These are phyloP conservation scores for Synanthedon formicaeformis DNA, from an alignment of 2,888 invertebrate species.

Conservation along the genomic window DNA sequence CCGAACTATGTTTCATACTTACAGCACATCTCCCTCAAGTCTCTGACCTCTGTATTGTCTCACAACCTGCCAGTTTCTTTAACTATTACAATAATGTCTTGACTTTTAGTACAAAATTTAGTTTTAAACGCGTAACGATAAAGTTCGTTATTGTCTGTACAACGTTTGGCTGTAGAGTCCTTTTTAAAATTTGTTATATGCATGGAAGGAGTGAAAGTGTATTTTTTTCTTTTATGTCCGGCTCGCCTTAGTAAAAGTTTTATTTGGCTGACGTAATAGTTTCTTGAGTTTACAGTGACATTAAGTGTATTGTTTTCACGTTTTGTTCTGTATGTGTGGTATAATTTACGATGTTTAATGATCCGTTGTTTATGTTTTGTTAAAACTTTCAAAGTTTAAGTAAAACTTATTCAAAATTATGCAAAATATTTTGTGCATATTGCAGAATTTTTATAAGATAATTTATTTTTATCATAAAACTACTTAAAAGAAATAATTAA, in stretches of 20 bases:
- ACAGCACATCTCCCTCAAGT: constrained; percentile 24
- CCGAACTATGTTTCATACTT: background rate
- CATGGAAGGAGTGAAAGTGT: constrained; percentile 52
- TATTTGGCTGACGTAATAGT: constrained; percentile 49
- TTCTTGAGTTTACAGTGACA: constrained; percentile 30
- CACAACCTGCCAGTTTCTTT: constrained; percentile 19
- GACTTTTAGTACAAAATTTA: constrained; percentile 9
- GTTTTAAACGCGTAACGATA: constrained; percentile 8
- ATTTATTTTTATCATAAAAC: no score
- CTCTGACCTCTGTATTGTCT: constrained; percentile 51
- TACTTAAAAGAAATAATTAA: no score
- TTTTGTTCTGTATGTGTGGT: constrained; percentile 11
- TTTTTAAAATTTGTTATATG: constrained; percentile 18
- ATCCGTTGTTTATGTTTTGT: constrained; percentile 4
- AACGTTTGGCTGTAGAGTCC: constrained; percentile 12
- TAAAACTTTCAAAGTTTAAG: background rate
- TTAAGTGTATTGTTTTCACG: constrained; percentile 16
- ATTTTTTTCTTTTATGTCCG: constrained; percentile 53
- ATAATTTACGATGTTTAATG: constrained; percentile 10
- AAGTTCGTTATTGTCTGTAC: constrained; percentile 12
- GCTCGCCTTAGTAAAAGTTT: constrained; percentile 57
- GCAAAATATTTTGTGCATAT: no score
- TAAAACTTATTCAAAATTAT: no score
- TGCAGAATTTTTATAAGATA: no score
- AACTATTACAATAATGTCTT: constrained; percentile 7